Percentiles rank a stretch among this genome's conserved stretches.
phyloP scores from a whole-genome alignment of 2,888 invertebrate genomes.

The Hesperia comma region DNA sequence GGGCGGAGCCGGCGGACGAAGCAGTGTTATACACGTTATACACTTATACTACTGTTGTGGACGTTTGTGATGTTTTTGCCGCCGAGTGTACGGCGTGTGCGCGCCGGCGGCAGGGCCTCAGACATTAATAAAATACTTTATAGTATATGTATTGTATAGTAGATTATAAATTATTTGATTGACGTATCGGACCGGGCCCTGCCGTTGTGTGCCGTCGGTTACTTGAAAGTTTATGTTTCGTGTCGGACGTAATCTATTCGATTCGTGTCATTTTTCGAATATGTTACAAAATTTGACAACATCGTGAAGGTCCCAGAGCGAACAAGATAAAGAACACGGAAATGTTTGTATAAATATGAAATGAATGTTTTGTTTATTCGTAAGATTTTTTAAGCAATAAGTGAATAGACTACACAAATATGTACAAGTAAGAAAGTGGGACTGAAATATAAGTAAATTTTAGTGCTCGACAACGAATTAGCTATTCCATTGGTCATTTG shows the following conservation, averaged over 20 bases:
- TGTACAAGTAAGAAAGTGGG: constrained; percentile 52
- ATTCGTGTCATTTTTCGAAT: background rate
- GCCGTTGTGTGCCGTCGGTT: background rate
- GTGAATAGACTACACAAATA: constrained; percentile 32
- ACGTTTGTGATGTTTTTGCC: constrained; percentile 75
- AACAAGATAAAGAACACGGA: background rate
- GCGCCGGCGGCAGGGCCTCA: background rate
- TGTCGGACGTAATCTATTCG: constrained; percentile 10
- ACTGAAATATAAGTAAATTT: constrained; percentile 41
- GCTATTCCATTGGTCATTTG: constrained; percentile 53
- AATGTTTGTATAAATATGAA: constrained; percentile 10
- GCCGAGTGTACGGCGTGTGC: too few species aligned
- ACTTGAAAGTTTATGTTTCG: background rate
- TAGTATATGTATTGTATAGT: too few species aligned
- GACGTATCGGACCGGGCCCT: too few species aligned
- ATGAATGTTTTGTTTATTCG: too few species aligned
- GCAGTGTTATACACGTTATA: constrained; percentile 51
- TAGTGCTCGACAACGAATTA: constrained; percentile 72
- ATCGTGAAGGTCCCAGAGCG: background rate
- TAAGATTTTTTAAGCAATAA: constrained; percentile 31
- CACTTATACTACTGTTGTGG: constrained; percentile 51
- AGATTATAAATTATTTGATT: too few species aligned
- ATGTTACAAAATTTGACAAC: constrained; percentile 4
- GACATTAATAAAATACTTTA: background rate
- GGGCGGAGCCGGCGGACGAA: constrained; percentile 36